phyloP scores from a whole-genome alignment of 2,888 invertebrate genomes.

The Erebia epiphron region DNA sequence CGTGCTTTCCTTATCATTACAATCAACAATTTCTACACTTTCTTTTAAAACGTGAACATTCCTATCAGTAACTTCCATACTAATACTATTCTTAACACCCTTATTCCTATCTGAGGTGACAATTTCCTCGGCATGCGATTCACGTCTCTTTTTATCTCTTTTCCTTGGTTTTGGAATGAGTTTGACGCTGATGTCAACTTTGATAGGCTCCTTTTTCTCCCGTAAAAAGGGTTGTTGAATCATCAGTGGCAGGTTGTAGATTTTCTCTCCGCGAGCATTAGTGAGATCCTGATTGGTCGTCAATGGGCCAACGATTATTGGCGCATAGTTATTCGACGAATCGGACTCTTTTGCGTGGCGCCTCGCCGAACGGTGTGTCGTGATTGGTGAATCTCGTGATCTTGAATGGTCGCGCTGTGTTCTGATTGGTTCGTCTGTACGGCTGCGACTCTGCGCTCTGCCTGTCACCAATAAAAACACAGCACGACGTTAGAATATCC shows the following conservation, averaged over 20 bases:
- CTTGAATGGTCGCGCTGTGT: slow-evolving; percentile 79
- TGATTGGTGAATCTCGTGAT: slow-evolving; percentile 64
- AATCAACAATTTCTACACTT: slow-evolving; percentile 61
- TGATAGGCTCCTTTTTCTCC: slow-evolving; percentile 87
- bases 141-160: slow-evolving; percentile 69
- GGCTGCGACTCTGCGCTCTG: slow-evolving; percentile 82
- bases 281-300: slow-evolving; percentile 81
- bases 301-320: slow-evolving; percentile 75
- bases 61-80: slow-evolving; percentile 72
- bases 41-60: slow-evolving; percentile 66
- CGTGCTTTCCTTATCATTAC: slow-evolving; percentile 47
- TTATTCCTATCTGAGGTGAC: slow-evolving; percentile 56
- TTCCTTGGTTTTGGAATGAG: slow-evolving; percentile 85
- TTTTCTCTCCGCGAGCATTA: slow-evolving; percentile 68
- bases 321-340: slow-evolving; percentile 81
- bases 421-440: slow-evolving; percentile 82
- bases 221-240: slow-evolving; percentile 84
- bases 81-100: slow-evolving; percentile 70
- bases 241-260: slow-evolving; percentile 77
- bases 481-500: slow-evolving; percentile 77
- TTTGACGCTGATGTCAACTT: slow-evolving; percentile 90
- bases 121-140: slow-evolving; percentile 61
- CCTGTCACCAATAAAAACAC: slow-evolving; percentile 84
- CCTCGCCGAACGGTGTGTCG: slow-evolving; percentile 67
- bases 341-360: slow-evolving; percentile 82